phyloP scores from a whole-genome alignment of 1,140 invertebrate genomes.

The Psilanteris sp. region DNA sequence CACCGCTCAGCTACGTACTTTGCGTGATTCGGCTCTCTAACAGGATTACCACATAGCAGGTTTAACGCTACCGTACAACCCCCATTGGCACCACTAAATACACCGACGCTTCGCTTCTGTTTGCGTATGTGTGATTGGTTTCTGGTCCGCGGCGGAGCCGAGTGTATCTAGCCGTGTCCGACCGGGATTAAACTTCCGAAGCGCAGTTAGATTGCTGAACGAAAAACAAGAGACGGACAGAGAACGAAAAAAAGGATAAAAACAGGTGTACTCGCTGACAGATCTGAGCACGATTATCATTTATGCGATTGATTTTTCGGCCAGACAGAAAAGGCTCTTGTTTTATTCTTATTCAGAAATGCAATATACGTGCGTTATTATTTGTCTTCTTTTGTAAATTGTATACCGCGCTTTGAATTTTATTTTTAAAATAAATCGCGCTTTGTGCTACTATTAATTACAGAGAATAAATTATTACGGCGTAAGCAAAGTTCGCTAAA shows the following conservation, averaged over 20 bases:
- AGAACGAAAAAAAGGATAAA: not conserved
- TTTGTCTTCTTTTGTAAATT: too few relatives aligned
- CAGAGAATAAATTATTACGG: too few relatives aligned
- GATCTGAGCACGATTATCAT: not conserved
- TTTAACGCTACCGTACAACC: slow-evolving; percentile 63
- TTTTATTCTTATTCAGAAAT: too few relatives aligned
- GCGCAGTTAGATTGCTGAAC: slow-evolving; percentile 34
- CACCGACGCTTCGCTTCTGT: slow-evolving; percentile 31
- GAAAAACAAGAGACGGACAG: slow-evolving; percentile 11
- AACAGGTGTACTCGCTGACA: not conserved
- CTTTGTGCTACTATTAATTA: too few relatives aligned
- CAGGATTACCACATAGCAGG: slow-evolving; percentile 67
- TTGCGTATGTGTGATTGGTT: slow-evolving; percentile 61
- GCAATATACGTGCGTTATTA: too few relatives aligned
- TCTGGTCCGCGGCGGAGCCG: slow-evolving; percentile 37
- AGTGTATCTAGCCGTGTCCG: slow-evolving; percentile 36
- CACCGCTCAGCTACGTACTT: slow-evolving; percentile 62
- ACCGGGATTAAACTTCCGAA: slow-evolving; percentile 52
- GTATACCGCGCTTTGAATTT: too few relatives aligned
- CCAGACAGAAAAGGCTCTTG: too few relatives aligned
- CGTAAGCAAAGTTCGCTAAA: too few relatives aligned
- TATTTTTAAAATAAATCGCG: too few relatives aligned
- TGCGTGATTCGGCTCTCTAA: slow-evolving; percentile 69
- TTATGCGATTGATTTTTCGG: not conserved
- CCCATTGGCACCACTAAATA: slow-evolving; percentile 51